These are phyloP conservation scores for Hippocampus abdominalis DNA, from an alignment of 2,113 vertebrate species.

Conservation along the genomic window DNA sequence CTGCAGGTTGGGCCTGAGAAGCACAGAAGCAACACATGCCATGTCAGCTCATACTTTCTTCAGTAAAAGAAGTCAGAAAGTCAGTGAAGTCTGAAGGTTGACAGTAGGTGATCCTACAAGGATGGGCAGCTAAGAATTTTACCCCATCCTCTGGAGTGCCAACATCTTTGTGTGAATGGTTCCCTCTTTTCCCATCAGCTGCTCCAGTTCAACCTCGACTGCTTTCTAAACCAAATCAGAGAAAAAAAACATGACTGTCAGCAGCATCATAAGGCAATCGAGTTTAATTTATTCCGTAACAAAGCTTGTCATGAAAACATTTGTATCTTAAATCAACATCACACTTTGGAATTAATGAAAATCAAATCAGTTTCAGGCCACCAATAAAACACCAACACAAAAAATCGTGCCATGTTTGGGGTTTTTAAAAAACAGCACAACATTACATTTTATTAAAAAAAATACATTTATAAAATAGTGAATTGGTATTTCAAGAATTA, in stretches of 20 bases:
- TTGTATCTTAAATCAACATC: too few relatives aligned
- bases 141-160: conserved; percentile 92
- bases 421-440: too few relatives aligned
- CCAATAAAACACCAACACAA: too few relatives aligned
- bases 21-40: conserved; percentile 8
- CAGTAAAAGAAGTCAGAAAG: not conserved
- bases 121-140: conserved; percentile 43
- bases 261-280: not conserved
- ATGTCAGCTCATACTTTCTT: not conserved
- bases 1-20: conserved; percentile 86
- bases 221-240: conserved; percentile 70
- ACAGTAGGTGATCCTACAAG: not conserved
- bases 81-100: not conserved
- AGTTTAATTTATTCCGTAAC: not conserved
- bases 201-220: conserved; percentile 82
- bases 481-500: not conserved
- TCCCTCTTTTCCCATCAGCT: conserved; percentile 83
- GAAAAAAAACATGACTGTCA: conserved; percentile 12
- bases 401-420: too few relatives aligned
- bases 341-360: too few relatives aligned
- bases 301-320: not conserved
- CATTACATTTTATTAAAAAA: too few relatives aligned
- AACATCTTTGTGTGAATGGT: conserved; percentile 89
- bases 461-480: too few relatives aligned
- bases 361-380: too few relatives aligned